Evolutionary conservation across 2,888 invertebrate species (phyloP).

Genomic region (Drosophila macrothrix): DNA sequence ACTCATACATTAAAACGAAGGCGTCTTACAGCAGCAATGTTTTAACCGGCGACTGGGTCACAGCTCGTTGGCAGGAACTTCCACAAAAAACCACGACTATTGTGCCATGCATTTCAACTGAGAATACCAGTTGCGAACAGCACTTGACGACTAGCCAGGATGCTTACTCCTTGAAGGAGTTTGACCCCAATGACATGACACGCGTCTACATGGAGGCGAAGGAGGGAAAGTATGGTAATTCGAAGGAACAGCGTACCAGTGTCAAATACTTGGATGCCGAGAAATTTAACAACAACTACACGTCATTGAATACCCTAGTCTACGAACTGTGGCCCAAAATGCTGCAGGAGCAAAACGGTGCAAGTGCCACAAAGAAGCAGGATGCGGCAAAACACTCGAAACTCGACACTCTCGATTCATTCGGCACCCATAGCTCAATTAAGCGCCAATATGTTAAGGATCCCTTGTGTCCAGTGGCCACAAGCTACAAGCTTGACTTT

Average conservation of each 20-base stretch:
- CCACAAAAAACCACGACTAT: conserved; percentile 19
- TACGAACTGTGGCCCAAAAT: conserved; percentile 43
- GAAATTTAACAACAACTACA: conserved; percentile 38
- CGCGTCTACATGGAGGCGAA: conserved; percentile 3
- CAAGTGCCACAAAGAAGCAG: neutral
- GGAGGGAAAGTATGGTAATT: conserved; percentile 4
- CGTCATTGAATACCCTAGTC: conserved; percentile 39
- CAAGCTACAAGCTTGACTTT: conserved; percentile 26
- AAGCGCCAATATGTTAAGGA: neutral
- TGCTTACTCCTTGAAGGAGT: conserved; percentile 7
- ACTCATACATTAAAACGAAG: conserved; percentile 38
- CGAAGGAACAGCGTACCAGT: conserved; percentile 5
- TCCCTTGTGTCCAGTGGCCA: conserved; percentile 19
- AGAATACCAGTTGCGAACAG: conserved; percentile 22
- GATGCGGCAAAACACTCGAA: neutral
- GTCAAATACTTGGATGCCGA: conserved; percentile 30
- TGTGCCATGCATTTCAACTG: conserved; percentile 29
- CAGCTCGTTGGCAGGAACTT: conserved; percentile 1
- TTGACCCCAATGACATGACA: neutral
- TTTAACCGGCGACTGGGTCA: conserved; percentile 48
- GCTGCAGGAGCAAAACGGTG: conserved; percentile 4
- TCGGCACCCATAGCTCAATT: conserved; percentile 24
- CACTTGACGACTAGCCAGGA: conserved; percentile 33
- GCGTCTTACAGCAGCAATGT: conserved; percentile 45
- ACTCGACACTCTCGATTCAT: conserved; percentile 38